phyloP scores from a whole-genome alignment of 1,140 invertebrate species.

The Chrysomallon squamiferum region DNA sequence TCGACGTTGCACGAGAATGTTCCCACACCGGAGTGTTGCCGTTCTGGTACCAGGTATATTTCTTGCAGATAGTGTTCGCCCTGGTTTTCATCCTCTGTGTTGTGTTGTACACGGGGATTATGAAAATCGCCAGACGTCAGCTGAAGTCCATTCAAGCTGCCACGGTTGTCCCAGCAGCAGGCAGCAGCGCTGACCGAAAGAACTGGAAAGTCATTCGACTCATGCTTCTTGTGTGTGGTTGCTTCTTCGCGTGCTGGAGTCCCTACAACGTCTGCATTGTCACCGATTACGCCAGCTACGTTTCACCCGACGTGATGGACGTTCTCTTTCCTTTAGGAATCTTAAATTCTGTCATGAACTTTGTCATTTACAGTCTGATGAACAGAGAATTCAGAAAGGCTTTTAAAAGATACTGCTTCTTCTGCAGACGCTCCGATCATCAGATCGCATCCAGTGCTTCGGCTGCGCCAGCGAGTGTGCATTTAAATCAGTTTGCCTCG shows the following conservation, averaged over 20 bases:
- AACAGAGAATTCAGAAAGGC: neutral
- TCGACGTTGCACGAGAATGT: neutral
- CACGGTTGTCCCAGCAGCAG: neutral
- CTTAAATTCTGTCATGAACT: slow-evolving; percentile 3
- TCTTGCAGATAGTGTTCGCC: neutral
- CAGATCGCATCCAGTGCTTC: too few species aligned
- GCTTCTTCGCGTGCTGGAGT: neutral
- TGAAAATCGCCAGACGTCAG: neutral
- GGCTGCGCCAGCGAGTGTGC: too few species aligned
- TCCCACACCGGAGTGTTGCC: neutral
- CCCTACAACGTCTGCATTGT: neutral
- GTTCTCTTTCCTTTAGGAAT: neutral
- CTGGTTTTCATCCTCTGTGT: neutral
- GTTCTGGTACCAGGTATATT: neutral
- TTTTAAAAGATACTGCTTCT: neutral
- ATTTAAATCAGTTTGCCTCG: too few species aligned
- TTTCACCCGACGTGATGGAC: neutral
- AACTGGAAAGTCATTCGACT: neutral
- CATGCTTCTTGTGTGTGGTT: neutral
- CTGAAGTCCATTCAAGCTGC: neutral
- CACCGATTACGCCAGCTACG: neutral
- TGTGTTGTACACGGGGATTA: neutral
- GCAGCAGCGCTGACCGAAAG: neutral
- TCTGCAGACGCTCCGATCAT: too few species aligned
- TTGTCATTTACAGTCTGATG: neutral